Conservation (phyloP, 1,140 invertebrate genomes). For the Drosophila varians region DNA sequence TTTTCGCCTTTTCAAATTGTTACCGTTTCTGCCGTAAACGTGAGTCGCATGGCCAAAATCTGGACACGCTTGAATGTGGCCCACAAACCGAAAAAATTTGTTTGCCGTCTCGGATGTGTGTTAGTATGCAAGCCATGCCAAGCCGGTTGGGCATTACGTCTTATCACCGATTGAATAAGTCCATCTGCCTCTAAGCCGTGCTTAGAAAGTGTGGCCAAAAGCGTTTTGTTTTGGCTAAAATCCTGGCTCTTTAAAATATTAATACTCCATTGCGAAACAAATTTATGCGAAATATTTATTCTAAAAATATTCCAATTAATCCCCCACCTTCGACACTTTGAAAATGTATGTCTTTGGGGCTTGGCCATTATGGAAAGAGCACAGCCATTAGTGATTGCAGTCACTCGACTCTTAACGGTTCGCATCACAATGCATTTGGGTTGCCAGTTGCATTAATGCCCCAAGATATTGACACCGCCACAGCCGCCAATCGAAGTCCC, state of each 20-base stretch:
- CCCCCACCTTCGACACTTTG: neutral
- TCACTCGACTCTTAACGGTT: constrained; percentile 12
- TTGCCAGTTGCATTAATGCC: constrained; percentile 24
- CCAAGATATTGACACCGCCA: constrained; percentile 25
- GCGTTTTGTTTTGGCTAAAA: neutral
- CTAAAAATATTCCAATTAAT: neutral
- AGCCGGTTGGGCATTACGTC: constrained; percentile 70
- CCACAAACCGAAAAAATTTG: constrained; percentile 58
- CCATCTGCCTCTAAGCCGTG: constrained; percentile 10
- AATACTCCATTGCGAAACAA: no score
- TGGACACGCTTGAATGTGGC: constrained; percentile 74
- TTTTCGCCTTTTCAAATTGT: constrained; percentile 17
- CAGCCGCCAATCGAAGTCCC: neutral
- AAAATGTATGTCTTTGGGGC: neutral
- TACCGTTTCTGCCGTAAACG: constrained; percentile 57
- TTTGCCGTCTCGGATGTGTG: constrained; percentile 54
- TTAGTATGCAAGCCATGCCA: constrained; percentile 66
- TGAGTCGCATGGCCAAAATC: constrained; percentile 66
- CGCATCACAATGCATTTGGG: constrained; percentile 24
- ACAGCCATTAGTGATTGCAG: constrained; percentile 10
- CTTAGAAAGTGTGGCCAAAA: constrained; percentile 66
- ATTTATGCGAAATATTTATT: no score
- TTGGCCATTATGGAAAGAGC: neutral
- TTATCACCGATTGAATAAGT: constrained; percentile 75
- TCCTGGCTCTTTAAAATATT: no score